phyloP scores from a whole-genome alignment of 2,888 invertebrate genomes.

The Lithosia quadra region DNA sequence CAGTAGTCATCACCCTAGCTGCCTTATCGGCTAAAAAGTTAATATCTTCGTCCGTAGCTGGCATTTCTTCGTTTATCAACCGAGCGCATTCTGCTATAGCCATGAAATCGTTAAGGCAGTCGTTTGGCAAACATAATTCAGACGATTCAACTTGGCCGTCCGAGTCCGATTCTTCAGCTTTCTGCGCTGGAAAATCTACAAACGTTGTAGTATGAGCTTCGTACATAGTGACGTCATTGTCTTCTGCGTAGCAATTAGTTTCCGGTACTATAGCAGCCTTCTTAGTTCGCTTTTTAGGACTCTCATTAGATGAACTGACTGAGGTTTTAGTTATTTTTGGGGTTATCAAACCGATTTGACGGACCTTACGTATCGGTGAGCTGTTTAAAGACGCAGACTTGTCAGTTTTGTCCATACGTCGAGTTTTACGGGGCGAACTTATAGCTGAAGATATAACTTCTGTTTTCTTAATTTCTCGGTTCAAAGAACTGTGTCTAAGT shows the following conservation, averaged over 20 bases:
- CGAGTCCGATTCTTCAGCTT: slow-evolving; percentile 80
- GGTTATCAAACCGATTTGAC: slow-evolving; percentile 74
- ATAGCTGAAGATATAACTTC: slow-evolving; percentile 74
- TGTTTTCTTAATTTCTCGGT: slow-evolving; percentile 73
- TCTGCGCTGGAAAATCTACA: slow-evolving; percentile 71
- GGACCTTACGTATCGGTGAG: slow-evolving; percentile 82
- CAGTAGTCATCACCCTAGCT: slow-evolving; percentile 80
- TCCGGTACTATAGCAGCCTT: slow-evolving; percentile 68
- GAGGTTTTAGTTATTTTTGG: slow-evolving; percentile 63
- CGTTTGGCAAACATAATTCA: slow-evolving; percentile 78
- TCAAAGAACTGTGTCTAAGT: slow-evolving; percentile 78
- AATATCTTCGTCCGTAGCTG: slow-evolving; percentile 75
- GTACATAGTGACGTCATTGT: slow-evolving; percentile 83
- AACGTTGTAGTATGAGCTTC: slow-evolving; percentile 82
- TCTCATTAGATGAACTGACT: slow-evolving; percentile 76
- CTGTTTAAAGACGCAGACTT: slow-evolving; percentile 81
- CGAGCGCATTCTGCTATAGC: slow-evolving; percentile 75
- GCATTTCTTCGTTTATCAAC: slow-evolving; percentile 66
- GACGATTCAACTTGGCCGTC: slow-evolving; percentile 78
- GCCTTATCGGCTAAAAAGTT: slow-evolving; percentile 79
- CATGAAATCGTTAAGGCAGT: slow-evolving; percentile 82
- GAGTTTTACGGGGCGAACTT: slow-evolving; percentile 80
- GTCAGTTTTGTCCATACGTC: slow-evolving; percentile 80
- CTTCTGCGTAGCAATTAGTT: slow-evolving; percentile 66
- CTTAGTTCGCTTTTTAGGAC: slow-evolving; percentile 76